A percentile compares a stretch with the other conserved stretches of the same genome.
Evolutionary conservation across 2,888 invertebrate species (phyloP).

Genomic region (Antheraea yamamai): DNA sequence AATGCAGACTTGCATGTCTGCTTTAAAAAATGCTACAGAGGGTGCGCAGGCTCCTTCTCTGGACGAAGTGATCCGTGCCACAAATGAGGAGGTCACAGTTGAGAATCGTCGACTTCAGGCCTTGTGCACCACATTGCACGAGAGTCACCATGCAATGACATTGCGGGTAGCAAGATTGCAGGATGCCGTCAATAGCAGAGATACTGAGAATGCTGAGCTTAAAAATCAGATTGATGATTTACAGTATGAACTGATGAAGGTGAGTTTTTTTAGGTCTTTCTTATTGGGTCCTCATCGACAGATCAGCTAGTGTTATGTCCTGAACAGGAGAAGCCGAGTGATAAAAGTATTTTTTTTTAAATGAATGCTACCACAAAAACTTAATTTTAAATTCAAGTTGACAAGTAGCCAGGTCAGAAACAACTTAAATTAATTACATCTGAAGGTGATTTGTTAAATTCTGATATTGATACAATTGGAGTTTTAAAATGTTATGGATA

Average conservation of each 20-base stretch:
- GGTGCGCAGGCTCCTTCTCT: conserved; percentile 87
- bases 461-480: too few species aligned
- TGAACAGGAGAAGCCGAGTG: too few species aligned
- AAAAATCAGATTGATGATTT: conserved; percentile 98
- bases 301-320: too few species aligned
- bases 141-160: conserved; percentile 95
- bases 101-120: conserved; percentile 97
- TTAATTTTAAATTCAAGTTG: too few species aligned
- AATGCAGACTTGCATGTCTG: conserved; percentile 12
- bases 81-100: conserved; percentile 92
- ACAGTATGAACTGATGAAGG: conserved; percentile 95
- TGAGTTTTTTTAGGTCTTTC: conserved; percentile 28
- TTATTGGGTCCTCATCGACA: too few species aligned
- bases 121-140: conserved; percentile 94
- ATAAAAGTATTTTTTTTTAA: too few species aligned
- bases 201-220: conserved; percentile 96
- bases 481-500: too few species aligned
- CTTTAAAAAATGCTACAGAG: conserved; percentile 43
- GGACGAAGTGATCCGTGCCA: conserved; percentile 91
- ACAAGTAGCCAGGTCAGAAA: too few species aligned
- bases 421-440: too few species aligned
- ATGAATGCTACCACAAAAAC: too few species aligned
- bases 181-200: conserved; percentile 93
- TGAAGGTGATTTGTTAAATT: too few species aligned
- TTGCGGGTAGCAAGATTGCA: conserved; percentile 93